Percentiles rank a stretch among this genome's conserved stretches.
These are phyloP conservation scores for Nomada fabriciana DNA, from an alignment of 2,888 invertebrate species.

Conservation along the genomic window DNA sequence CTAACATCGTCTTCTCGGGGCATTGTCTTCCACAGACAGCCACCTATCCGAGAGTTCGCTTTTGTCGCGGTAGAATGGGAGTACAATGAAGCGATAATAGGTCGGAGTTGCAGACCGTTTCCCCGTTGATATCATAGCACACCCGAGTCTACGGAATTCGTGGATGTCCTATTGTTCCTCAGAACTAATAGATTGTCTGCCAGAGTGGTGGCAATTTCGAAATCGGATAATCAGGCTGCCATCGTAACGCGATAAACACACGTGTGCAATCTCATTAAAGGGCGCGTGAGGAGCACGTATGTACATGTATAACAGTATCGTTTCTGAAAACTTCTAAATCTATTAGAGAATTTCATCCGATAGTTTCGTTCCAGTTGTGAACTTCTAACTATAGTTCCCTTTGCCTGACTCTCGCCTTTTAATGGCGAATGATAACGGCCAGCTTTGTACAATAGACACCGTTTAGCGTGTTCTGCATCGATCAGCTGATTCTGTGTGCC, in stretches of 20 bases:
- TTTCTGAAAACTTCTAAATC: slow-evolving; percentile 26
- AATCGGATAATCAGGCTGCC: slow-evolving; percentile 58
- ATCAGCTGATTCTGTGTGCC: neutral
- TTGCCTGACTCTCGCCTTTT: slow-evolving; percentile 9
- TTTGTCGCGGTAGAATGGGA: slow-evolving; percentile 35
- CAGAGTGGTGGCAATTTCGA: slow-evolving; percentile 50
- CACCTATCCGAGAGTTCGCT: slow-evolving; percentile 29
- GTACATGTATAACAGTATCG: slow-evolving; percentile 3
- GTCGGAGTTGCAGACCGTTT: slow-evolving; percentile 36
- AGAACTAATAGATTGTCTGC: slow-evolving; percentile 62
- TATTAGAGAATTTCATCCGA: slow-evolving; percentile 21
- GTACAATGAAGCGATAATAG: slow-evolving; percentile 64
- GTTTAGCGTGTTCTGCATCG: neutral
- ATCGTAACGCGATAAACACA: slow-evolving; percentile 53
- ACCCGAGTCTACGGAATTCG: slow-evolving; percentile 53
- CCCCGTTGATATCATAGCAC: slow-evolving; percentile 44
- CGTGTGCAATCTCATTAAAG: slow-evolving; percentile 49
- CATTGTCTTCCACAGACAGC: slow-evolving; percentile 23
- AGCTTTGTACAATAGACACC: neutral
- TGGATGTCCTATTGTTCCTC: slow-evolving; percentile 54
- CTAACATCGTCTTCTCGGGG: neutral
- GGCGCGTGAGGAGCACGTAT: neutral
- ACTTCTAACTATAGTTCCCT: slow-evolving; percentile 25
- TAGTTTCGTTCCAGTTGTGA: slow-evolving; percentile 34
- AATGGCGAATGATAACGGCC: slow-evolving; percentile 1